phyloP scores from a whole-genome alignment of 2,888 invertebrate genomes.

The Eustalomyia histrio region DNA sequence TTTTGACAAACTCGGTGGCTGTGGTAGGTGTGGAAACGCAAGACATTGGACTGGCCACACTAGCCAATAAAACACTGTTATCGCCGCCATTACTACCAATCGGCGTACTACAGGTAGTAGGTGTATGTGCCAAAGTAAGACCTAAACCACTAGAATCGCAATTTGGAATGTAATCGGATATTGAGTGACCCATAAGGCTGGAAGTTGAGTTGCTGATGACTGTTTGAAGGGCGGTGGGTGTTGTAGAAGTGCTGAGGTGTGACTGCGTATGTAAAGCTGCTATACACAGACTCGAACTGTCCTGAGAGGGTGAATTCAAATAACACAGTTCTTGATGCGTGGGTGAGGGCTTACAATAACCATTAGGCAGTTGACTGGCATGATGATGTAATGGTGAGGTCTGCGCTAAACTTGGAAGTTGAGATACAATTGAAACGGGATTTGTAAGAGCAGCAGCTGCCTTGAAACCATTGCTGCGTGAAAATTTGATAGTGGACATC shows the following conservation, averaged over 20 bases:
- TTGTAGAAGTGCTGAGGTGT: conserved; percentile 63
- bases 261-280: conserved; percentile 63
- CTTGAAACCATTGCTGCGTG: conserved; percentile 73
- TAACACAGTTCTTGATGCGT: conserved; percentile 78
- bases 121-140: conserved; percentile 62
- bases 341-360: conserved; percentile 79
- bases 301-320: conserved; percentile 76
- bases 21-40: conserved; percentile 72
- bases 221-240: conserved; percentile 69
- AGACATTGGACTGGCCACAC: conserved; percentile 66
- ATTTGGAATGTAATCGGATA: conserved; percentile 76
- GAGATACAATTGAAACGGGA: conserved; percentile 61
- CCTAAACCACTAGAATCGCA: conserved; percentile 69
- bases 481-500: conserved; percentile 78
- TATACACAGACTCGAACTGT: conserved; percentile 70
- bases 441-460: conserved; percentile 67
- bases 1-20: conserved; percentile 78
- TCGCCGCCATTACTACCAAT: conserved; percentile 61
- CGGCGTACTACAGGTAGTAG: conserved; percentile 62
- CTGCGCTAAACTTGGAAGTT: conserved; percentile 65
- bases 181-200: conserved; percentile 66
- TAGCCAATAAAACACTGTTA: conserved; percentile 64
- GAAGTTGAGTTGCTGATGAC: conserved; percentile 60
- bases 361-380: conserved; percentile 74
- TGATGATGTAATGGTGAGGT: conserved; percentile 69